Conservation (phyloP, 2,797 vertebrate species). For the Crenichthys baileyi region DNA sequence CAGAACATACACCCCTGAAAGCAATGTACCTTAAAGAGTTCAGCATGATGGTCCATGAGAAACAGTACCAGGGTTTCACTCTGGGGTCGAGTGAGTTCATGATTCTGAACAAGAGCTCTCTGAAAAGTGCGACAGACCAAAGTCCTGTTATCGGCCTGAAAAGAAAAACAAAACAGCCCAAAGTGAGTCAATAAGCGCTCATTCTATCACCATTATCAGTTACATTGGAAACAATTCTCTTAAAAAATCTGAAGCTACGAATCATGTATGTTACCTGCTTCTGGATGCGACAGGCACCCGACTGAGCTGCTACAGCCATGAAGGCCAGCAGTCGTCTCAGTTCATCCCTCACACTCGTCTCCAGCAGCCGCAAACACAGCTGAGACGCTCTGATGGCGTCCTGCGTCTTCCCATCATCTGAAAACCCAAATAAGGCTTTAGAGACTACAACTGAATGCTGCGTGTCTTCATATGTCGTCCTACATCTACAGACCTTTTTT, state of each 20-base stretch:
- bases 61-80: conserved; percentile 82
- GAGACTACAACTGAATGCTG: not conserved
- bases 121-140: conserved; percentile 83
- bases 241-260: not conserved
- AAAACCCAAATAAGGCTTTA: not conserved
- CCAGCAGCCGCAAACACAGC: conserved; percentile 83
- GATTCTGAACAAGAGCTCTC: conserved; percentile 83
- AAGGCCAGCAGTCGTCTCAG: conserved; percentile 82
- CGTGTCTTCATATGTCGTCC: too few species aligned
- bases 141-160: conserved; percentile 82
- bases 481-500: not conserved
- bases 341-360: conserved; percentile 81
- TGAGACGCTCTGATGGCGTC: conserved; percentile 84
- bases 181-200: not conserved
- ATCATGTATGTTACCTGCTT: conserved; percentile 78
- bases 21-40: conserved; percentile 84
- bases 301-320: conserved; percentile 74
- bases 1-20: not conserved
- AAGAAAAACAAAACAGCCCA: conserved; percentile 11
- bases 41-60: conserved; percentile 81
- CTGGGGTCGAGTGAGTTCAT: conserved; percentile 75
- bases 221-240: not conserved
- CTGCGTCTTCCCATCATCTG: conserved; percentile 68
- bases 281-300: conserved; percentile 81
- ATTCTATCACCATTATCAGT: not conserved